Evolutionary conservation across 2,113 vertebrate genomes (phyloP), one percentile per base, ranked within the genome.

Genomic region (Perca fluviatilis): DNA sequence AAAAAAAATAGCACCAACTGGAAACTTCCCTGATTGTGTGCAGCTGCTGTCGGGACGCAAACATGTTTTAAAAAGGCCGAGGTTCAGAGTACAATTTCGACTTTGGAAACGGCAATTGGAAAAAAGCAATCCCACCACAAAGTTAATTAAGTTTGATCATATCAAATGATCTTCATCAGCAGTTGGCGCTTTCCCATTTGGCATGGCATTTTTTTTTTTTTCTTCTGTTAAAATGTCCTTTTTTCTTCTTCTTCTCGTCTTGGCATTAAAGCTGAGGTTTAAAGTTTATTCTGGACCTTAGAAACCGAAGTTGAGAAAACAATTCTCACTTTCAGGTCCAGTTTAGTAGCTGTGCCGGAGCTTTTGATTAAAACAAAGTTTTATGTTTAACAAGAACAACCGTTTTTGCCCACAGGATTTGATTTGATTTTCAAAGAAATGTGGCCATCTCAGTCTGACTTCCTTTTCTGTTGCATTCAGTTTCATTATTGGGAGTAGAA

Each of bases 11-110:
- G 71, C 57, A 47, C 50, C 56, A 46, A 71, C 13, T 65, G 71
- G 40, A 43, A 9, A 21, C 4, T 60, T 11, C 19, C 33, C 65
- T 76, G 77, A 51, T 54, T 70, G 61, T 74, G 67, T 69, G 63
- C 40, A 78, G 63, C 72, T 74, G 89, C 63, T 66, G 65, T 12
- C 46, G 60, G 81, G 73, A 57, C 15, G 19, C 33, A 6, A 33
- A 33, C 33, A 1, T 33, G 33, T 6, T 6, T 33, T 33, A 5
- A 33, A 33, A 33, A 33, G 33, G 33, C 33, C 0, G 33, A 33
- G 33, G 33, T 33, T 33, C 33, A 33, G 33, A 33, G 33, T 33
- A 6, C 33, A 6, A 6, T 33, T 6, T 6, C 33, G 33, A 33
- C 30, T 33, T 33, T 6, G 30, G 30, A 33, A 33, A 33, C 33